These are phyloP conservation scores for Paraescarpia echinospica DNA, from an alignment of 1,140 invertebrate species.

Conservation along the genomic window DNA sequence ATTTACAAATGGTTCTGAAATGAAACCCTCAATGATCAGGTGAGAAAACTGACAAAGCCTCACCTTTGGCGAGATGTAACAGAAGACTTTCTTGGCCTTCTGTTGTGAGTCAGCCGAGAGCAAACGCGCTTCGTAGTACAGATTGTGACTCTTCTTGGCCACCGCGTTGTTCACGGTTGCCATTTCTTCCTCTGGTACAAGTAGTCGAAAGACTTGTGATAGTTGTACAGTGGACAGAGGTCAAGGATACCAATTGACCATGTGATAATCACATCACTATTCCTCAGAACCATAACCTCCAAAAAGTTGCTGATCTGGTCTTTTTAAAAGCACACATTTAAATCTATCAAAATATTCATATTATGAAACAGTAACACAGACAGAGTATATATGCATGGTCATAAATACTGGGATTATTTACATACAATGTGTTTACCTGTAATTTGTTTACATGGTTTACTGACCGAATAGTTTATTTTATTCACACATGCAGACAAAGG, in stretches of 20 bases:
- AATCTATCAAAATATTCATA: neutral
- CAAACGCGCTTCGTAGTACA: constrained; percentile 83
- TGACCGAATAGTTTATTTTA: too few species aligned
- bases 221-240: too few species aligned
- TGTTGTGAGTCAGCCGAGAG: constrained; percentile 69
- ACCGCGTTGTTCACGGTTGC: constrained; percentile 85
- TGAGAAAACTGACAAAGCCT: neutral
- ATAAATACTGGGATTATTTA: neutral
- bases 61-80: constrained; percentile 68
- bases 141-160: constrained; percentile 77
- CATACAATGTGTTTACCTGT: neutral
- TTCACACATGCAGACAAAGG: too few species aligned
- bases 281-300: too few species aligned
- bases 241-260: too few species aligned
- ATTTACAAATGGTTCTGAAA: neutral
- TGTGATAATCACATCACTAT: too few species aligned
- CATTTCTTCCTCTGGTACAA: constrained; percentile 72
- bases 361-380: neutral
- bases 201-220: constrained; percentile 26
- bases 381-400: neutral
- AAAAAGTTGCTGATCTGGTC: too few species aligned
- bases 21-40: neutral
- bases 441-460: neutral
- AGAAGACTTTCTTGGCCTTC: constrained; percentile 83
- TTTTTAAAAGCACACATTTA: too few species aligned